Percentiles rank a stretch among this genome's conserved stretches.
phyloP scores from a whole-genome alignment of 2,888 invertebrate species.

The Orchesellides sinensis region DNA sequence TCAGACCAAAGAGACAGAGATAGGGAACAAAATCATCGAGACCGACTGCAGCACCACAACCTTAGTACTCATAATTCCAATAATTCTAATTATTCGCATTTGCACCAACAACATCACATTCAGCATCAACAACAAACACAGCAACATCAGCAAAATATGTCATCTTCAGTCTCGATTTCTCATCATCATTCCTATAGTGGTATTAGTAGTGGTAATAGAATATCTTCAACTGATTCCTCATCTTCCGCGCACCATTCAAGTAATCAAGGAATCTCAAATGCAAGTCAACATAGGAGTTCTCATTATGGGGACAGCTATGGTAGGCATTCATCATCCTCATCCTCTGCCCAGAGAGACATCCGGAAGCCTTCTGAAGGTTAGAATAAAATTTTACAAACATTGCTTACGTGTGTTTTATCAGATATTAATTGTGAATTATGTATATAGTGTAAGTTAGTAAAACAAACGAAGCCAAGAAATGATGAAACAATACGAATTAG shows the following conservation, averaged over 20 bases:
- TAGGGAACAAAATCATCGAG: constrained; percentile 41
- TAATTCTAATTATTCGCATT: constrained; percentile 55
- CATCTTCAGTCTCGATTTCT: constrained; percentile 32
- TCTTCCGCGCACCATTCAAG: constrained; percentile 50
- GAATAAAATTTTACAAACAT: not conserved
- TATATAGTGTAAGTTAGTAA: too few relatives aligned
- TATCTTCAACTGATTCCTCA: constrained; percentile 57
- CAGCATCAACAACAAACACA: constrained; percentile 48
- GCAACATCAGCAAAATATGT: constrained; percentile 43
- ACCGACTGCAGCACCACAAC: constrained; percentile 38
- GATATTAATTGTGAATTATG: too few relatives aligned
- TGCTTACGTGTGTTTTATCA: not conserved
- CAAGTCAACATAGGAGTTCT: constrained; percentile 55
- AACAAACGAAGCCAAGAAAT: not conserved
- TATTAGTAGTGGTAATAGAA: constrained; percentile 62
- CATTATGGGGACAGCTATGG: constrained; percentile 51
- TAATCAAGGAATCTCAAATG: constrained; percentile 57
- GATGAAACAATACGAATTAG: too few relatives aligned
- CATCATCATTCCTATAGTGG: constrained; percentile 68
- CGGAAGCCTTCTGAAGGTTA: constrained; percentile 73
- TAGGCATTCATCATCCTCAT: constrained; percentile 53
- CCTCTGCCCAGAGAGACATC: constrained; percentile 67
- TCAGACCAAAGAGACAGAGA: constrained; percentile 63
- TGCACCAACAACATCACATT: constrained; percentile 57
- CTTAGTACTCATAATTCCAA: constrained; percentile 54